Base-by-base conservation (phyloP, 2,797 vertebrate genomes). In the Liasis olivaceus region DNA sequence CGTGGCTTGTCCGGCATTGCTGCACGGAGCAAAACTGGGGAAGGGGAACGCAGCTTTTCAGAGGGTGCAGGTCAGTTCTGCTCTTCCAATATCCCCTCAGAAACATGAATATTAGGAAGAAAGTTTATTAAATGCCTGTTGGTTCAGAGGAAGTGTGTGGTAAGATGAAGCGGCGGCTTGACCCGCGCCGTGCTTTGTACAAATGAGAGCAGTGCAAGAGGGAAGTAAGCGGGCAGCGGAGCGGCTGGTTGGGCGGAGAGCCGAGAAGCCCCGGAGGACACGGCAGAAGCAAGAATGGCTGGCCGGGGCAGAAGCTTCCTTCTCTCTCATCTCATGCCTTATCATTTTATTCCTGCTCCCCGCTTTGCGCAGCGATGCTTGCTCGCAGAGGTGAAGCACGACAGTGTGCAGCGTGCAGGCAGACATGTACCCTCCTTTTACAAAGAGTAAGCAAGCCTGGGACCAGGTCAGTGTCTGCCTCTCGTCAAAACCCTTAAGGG, bases 241-340 rank as follows among this genome's bases (percentile, higher is more conserved):
- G 51, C 51, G 6, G 8, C 8, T 54, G 51, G 51, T 5, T 54
- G 42, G 42, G 42, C 42, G 3, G 51, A 54, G 51, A 54, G 51
- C 51, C 51, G 51, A 54, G 51, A 54, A 54, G 51, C 51, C 51
- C 51, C 1, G 8, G 51, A 1, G 51, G 7, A 54, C 51, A 54
- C 8, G 51, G 6, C 51, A 54, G 51, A 7, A 54, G 51, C 51
- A 54, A 54, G 51, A 54, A 54, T 8, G 51, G 51, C 8, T 54
- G 51, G 51, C 51, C 6, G 8, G 51, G 51, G 8, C 51, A 7
- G 51, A 54, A 54, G 51, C 51, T 54, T 66, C 63, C 63, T 66
- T 3, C 62, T 9, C 0, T 1, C 63, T n/a, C 4, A n/a, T 66
- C 63, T n/a, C 0, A 0, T 1, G 9, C 26, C 63, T 66, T n/a